These are phyloP conservation scores for Heliothis virescens DNA, from an alignment of 1,140 invertebrate species.

Conservation along the genomic window DNA sequence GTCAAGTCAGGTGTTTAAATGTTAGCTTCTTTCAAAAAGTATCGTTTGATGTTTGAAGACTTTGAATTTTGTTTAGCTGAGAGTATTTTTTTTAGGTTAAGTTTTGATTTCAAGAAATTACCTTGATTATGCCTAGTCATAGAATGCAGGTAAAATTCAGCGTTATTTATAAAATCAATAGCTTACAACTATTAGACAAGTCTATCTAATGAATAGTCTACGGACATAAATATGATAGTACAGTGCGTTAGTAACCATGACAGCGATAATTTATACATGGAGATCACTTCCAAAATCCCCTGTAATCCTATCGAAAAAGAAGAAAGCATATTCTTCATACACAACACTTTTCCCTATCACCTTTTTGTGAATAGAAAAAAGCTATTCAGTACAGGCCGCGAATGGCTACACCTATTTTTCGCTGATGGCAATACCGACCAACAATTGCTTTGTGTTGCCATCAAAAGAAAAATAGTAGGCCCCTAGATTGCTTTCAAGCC, in stretches of 20 bases:
- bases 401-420: conserved; percentile 57
- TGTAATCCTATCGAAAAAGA: neutral
- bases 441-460: conserved; percentile 70
- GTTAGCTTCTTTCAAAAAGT: too few relatives aligned
- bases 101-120: too few relatives aligned
- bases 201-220: too few relatives aligned
- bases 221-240: too few relatives aligned
- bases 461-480: conserved; percentile 66
- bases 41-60: neutral
- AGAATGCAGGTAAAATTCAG: too few relatives aligned
- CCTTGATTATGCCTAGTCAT: too few relatives aligned
- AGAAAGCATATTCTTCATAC: conserved; percentile 5
- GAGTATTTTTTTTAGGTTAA: too few relatives aligned
- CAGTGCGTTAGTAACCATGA: too few relatives aligned
- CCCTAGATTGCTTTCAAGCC: conserved; percentile 67
- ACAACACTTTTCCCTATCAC: conserved; percentile 22
- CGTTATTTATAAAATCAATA: too few relatives aligned
- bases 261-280: neutral
- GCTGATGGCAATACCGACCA: conserved; percentile 63
- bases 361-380: conserved; percentile 52
- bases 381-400: conserved; percentile 41
- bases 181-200: too few relatives aligned
- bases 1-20: neutral
- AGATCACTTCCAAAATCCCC: neutral
- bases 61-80: too few relatives aligned